A percentile compares a stretch with the other conserved stretches of the same genome.
Evolutionary conservation across 1,140 invertebrate species (phyloP).

Genomic region (Procambarus virginalis): DNA sequence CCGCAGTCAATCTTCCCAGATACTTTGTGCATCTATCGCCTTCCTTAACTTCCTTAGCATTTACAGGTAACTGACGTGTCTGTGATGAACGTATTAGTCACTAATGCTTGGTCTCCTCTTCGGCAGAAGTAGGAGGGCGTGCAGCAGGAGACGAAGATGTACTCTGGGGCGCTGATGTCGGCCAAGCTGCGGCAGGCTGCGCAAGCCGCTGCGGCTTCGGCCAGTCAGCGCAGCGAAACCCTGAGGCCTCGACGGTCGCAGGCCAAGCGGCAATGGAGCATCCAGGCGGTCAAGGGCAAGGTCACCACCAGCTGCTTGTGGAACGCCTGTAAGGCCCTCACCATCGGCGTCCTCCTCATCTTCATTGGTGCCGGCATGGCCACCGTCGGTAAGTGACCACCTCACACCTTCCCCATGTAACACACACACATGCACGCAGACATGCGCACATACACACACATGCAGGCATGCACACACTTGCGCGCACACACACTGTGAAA

Average conservation of each 20-base stretch:
- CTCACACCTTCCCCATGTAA: not conserved
- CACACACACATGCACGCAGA: too few species aligned
- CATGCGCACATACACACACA: too few species aligned
- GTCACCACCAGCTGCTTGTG: conserved; percentile 90
- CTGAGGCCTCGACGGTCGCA: conserved; percentile 64
- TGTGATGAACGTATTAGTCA: too few species aligned
- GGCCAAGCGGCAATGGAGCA: conserved; percentile 70
- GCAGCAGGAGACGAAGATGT: conserved; percentile 43
- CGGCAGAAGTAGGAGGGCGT: not conserved
- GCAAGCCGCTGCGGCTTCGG: not conserved
- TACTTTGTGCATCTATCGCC: too few species aligned
- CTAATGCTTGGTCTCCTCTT: not conserved
- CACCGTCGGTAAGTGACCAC: conserved; percentile 82
- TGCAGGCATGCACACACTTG: too few species aligned
- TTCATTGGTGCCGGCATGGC: conserved; percentile 91
- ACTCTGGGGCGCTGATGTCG: conserved; percentile 67
- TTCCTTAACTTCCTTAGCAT: too few species aligned
- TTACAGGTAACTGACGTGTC: too few species aligned
- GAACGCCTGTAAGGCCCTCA: conserved; percentile 85
- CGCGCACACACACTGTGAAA: too few species aligned
- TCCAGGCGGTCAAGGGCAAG: conserved; percentile 83
- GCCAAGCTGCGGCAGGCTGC: conserved; percentile 67
- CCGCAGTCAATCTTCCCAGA: too few species aligned
- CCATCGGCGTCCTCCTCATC: conserved; percentile 87
- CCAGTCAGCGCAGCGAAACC: conserved; percentile 45